Percentiles rank a stretch among this genome's conserved stretches.
Conservation (phyloP, 2,888 invertebrate genomes). For the Lithophane ornitopus region DNA sequence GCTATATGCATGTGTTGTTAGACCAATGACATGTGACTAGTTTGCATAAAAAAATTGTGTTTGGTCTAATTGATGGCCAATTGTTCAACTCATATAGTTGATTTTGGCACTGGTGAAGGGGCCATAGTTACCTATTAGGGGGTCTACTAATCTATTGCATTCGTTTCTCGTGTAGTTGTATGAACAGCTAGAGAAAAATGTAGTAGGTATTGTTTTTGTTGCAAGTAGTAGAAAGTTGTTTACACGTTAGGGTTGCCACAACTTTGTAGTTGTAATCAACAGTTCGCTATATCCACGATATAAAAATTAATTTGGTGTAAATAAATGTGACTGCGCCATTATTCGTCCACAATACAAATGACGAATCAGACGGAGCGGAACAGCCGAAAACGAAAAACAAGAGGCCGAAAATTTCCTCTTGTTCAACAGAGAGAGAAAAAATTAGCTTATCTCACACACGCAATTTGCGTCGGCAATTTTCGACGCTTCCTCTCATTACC, state of each 20-base stretch:
- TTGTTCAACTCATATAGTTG: background rate
- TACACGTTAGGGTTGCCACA: background rate
- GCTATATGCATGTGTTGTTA: conserved; percentile 40
- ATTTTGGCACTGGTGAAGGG: background rate
- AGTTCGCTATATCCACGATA: background rate
- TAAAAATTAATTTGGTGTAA: conserved; percentile 4
- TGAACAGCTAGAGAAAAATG: background rate
- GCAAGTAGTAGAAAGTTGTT: conserved; percentile 1
- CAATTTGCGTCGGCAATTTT: conserved; percentile 90
- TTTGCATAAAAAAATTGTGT: conserved; percentile 5
- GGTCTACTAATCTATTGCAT: background rate
- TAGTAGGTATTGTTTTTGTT: background rate
- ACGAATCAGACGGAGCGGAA: conserved; percentile 62
- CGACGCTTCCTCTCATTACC: conserved; percentile 90
- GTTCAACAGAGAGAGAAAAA: conserved; percentile 80
- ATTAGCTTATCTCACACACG: conserved; percentile 90
- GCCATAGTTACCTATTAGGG: background rate
- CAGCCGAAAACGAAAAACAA: conserved; percentile 64
- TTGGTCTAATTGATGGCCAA: background rate
- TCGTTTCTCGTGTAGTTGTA: background rate
- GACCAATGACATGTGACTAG: conserved; percentile 2
- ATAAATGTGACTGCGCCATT: conserved; percentile 41
- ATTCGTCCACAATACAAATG: conserved; percentile 58
- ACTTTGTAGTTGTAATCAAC: background rate
- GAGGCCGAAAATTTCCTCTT: conserved; percentile 64